Conservation (phyloP, 2,797 vertebrate species). For the Myripristis murdjan region DNA sequence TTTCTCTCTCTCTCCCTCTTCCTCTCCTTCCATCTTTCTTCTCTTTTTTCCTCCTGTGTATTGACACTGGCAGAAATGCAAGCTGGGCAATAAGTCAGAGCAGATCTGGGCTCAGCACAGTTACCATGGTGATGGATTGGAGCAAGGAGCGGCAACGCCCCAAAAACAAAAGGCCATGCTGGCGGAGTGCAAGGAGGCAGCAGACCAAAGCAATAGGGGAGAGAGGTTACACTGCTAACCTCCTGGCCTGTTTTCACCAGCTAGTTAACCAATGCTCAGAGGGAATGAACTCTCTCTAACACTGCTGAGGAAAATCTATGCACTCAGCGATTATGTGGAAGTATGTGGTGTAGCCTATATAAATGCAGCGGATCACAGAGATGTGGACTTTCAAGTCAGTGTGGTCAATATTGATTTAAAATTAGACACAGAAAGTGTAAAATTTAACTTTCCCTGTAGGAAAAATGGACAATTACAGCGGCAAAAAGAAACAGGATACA, state of each 20-base stretch:
- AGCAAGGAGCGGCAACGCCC: neutral
- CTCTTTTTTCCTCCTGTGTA: slow-evolving; percentile 40
- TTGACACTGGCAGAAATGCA: slow-evolving; percentile 73
- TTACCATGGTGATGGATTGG: slow-evolving; percentile 52
- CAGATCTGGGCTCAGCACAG: slow-evolving; percentile 58
- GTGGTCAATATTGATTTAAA: too few species aligned
- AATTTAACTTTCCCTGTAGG: too few species aligned
- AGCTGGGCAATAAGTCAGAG: slow-evolving; percentile 74
- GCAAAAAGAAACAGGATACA: too few species aligned
- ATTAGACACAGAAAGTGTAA: too few species aligned
- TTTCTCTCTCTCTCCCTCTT: slow-evolving; percentile 26
- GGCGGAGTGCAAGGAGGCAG: neutral
- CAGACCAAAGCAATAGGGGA: neutral
- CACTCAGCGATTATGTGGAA: too few species aligned
- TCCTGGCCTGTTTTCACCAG: slow-evolving; percentile 44
- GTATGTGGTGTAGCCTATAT: too few species aligned
- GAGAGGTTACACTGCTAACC: slow-evolving; percentile 41
- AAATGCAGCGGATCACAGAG: too few species aligned
- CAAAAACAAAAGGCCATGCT: neutral
- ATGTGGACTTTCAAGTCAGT: too few species aligned
- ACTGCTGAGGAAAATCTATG: too few species aligned
- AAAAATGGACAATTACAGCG: too few species aligned
- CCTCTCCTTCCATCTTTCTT: slow-evolving; percentile 49
- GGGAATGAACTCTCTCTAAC: too few species aligned
- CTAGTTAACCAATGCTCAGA: neutral